phyloP scores from a whole-genome alignment of 2,113 vertebrate species.

The Crypturellus undulatus region DNA sequence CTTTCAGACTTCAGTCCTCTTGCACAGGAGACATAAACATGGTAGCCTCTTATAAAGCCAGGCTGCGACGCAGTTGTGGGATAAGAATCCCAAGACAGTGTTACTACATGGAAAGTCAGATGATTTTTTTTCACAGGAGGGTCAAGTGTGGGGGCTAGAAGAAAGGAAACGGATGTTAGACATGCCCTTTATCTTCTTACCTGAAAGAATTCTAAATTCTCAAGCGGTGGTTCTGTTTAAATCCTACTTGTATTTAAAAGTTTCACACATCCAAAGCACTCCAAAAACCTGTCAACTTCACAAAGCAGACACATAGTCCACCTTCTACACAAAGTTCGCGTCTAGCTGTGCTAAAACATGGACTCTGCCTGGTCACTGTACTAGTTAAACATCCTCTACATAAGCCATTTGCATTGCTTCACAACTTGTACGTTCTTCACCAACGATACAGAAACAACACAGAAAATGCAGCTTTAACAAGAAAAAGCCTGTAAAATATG shows the following conservation, averaged over 20 bases:
- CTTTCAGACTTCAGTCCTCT: constrained; percentile 50
- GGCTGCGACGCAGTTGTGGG: constrained; percentile 22
- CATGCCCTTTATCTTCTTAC: background rate
- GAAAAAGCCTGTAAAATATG: background rate
- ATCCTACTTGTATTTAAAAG: background rate
- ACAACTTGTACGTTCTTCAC: background rate
- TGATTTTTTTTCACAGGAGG: background rate
- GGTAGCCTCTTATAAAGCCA: constrained; percentile 78
- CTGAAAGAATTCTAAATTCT: background rate
- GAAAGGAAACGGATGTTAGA: background rate
- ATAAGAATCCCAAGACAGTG: constrained; percentile 68
- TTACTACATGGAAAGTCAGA: constrained; percentile 53
- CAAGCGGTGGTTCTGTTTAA: background rate
- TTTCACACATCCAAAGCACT: background rate
- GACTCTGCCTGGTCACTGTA: background rate
- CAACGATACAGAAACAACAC: background rate
- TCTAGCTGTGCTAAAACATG: background rate
- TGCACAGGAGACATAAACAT: constrained; percentile 63
- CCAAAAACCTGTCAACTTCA: background rate
- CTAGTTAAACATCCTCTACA: background rate
- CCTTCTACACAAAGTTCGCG: background rate
- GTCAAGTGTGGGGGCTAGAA: constrained; percentile 56
- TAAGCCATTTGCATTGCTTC: fast-evolving
- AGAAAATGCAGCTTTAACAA: background rate
- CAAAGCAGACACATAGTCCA: background rate